Evolutionary conservation across 2,797 vertebrate genomes (phyloP).

Genomic region (Triplophysa bombifrons): DNA sequence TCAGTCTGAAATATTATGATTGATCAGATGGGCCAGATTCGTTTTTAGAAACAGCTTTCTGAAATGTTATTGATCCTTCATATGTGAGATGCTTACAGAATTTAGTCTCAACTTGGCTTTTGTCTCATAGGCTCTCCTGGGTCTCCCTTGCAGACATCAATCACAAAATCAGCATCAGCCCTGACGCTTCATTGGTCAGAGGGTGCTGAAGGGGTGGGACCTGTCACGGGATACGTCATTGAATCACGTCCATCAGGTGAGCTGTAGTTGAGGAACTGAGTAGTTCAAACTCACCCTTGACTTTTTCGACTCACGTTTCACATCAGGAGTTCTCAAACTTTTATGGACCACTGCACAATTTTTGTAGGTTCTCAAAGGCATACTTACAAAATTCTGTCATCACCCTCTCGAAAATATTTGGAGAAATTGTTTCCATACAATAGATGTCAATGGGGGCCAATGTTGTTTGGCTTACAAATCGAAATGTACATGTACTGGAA

Average conservation of each 20-base stretch:
- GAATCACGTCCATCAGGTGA: conserved; percentile 93
- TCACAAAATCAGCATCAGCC: conserved; percentile 86
- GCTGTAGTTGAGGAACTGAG: background rate
- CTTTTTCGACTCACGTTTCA: background rate
- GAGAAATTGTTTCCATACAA: too few species aligned
- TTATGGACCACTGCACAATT: background rate
- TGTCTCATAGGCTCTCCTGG: conserved; percentile 83
- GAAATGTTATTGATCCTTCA: conserved; percentile 14
- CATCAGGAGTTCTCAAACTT: background rate
- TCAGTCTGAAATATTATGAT: background rate
- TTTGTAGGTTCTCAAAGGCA: background rate
- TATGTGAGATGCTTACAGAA: background rate
- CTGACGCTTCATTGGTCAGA: conserved; percentile 87
- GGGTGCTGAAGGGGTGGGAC: conserved; percentile 79
- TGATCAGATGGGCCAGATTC: conserved; percentile 4
- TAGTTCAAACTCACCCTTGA: background rate
- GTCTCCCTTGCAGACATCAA: conserved; percentile 82
- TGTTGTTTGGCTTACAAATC: too few species aligned
- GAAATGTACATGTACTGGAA: too few species aligned
- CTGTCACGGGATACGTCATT: conserved; percentile 87
- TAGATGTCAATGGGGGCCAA: too few species aligned
- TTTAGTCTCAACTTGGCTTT: conserved; percentile 1
- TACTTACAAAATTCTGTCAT: too few species aligned
- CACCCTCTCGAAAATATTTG: too few species aligned
- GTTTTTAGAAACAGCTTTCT: conserved; percentile 1